These are phyloP conservation scores for Laticauda laticaudata DNA, from an alignment of 2,113 vertebrate species.

Conservation along the genomic window DNA sequence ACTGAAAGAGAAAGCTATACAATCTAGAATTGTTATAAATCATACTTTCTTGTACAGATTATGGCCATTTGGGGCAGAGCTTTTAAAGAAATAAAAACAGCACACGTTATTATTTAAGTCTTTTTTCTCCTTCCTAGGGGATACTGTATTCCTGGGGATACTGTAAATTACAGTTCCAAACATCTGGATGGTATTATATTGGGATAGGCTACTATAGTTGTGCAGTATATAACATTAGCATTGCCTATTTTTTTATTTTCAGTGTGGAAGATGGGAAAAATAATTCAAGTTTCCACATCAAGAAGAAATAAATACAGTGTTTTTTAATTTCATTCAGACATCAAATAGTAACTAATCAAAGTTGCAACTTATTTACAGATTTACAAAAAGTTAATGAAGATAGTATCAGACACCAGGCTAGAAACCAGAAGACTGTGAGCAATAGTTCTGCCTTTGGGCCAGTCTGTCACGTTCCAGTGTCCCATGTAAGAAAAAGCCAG, in stretches of 20 bases:
- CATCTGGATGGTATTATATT: neutral
- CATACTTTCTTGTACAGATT: neutral
- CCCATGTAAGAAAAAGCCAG: no score
- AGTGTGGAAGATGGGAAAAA: neutral
- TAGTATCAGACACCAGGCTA: neutral
- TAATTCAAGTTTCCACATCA: neutral
- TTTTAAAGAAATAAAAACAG: neutral
- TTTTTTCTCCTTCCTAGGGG: neutral
- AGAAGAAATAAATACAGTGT: neutral
- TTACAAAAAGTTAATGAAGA: conserved; percentile 16
- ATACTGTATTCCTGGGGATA: neutral
- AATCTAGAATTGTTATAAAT: neutral
- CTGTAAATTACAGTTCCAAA: neutral
- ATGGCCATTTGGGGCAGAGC: neutral
- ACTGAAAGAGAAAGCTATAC: neutral
- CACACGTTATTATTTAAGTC: neutral
- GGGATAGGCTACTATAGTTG: neutral
- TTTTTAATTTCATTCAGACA: neutral
- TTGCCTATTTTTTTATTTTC: neutral
- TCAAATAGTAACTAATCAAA: conserved; percentile 10
- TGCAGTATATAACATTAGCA: neutral
- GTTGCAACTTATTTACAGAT: conserved; percentile 21
- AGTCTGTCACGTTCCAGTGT: no score
- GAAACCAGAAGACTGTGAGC: neutral
- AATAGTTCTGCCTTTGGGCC: neutral